These are phyloP conservation scores for Neodiprion virginianus DNA, from an alignment of 1,140 invertebrate species.

Conservation along the genomic window DNA sequence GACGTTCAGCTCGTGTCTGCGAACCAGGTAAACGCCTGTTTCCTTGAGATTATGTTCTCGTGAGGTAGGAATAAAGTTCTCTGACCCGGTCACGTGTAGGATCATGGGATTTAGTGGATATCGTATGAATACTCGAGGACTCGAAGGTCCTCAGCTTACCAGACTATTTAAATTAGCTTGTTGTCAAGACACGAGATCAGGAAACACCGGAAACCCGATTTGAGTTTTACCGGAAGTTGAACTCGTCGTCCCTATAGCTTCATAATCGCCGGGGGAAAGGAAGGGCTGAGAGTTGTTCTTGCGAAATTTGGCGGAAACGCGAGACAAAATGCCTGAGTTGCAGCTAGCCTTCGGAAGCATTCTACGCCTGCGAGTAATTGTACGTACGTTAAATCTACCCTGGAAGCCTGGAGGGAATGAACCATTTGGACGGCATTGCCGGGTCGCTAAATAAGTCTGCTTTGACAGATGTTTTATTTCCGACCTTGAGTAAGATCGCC, in stretches of 20 bases:
- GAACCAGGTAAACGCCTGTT: too few species aligned
- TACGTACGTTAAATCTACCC: too few species aligned
- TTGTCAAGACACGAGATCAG: not conserved
- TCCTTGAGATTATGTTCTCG: too few species aligned
- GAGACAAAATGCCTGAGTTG: not conserved
- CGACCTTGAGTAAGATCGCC: too few species aligned
- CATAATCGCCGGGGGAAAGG: not conserved
- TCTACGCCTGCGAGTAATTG: not conserved
- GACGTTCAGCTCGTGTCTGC: too few species aligned
- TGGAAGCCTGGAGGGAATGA: too few species aligned
- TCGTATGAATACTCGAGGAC: not conserved
- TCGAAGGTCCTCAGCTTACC: not conserved
- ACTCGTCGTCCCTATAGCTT: not conserved
- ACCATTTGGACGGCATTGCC: too few species aligned
- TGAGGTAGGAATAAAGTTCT: too few species aligned
- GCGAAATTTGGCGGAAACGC: not conserved
- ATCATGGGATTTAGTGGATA: not conserved
- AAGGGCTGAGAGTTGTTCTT: not conserved
- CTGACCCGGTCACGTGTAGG: not conserved
- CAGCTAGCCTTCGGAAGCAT: not conserved
- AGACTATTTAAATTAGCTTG: not conserved
- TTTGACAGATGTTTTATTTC: too few species aligned
- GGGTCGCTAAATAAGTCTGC: too few species aligned
- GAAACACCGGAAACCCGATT: not conserved
- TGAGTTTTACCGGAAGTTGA: not conserved